Base-by-base conservation (phyloP, 2,797 vertebrate species). In the Sebastes oblongus region DNA sequence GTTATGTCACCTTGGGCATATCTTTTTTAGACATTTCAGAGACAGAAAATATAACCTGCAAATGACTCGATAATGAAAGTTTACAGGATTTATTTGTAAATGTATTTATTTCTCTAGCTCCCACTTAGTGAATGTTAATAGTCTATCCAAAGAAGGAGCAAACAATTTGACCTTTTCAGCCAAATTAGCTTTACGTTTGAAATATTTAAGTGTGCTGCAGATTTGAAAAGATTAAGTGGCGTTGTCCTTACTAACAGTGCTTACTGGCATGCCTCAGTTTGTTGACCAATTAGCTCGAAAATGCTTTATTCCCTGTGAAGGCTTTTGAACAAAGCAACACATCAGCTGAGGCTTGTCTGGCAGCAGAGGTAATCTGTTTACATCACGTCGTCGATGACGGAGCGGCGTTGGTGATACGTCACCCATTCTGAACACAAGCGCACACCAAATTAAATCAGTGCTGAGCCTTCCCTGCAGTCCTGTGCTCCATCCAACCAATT, bases 291-390 rank as follows among this genome's bases (percentile, higher is more conserved):
- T 76, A 81, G 59, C 58, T 50, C 4, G 73, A 68, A 74, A 80
- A 76, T 65, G 58, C 62, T 68, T 82, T 24, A 61, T 62, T 75
- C 66, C 32, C 22, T 0, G 8, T 60, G 50, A 78, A 67, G 27
- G 62, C 84, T 73, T 42, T 66, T 42, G 25, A 46, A 42, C 30
- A 76, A 29, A 74, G 81, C 78, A 72, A 3, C 34, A 39, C 61
- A 68, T 84, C 77, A 83, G 69, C 81, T 72, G 77, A 89, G 73
- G 65, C 75, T 75, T 32, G 55, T 65, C 62, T 62, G 80, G 79
- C 64, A 59, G 67, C 54, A 13, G 62, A 79, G 36, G 22, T 80
- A 77, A 81, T 87, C 78, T 77, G 75, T 88, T 88, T 85, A 75
- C 80, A 66, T 78, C 77, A 79, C 75, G 58, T 80, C 76, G 68